Base-by-base conservation (phyloP, 2,113 vertebrate genomes). In the Danionella cerebrum region DNA sequence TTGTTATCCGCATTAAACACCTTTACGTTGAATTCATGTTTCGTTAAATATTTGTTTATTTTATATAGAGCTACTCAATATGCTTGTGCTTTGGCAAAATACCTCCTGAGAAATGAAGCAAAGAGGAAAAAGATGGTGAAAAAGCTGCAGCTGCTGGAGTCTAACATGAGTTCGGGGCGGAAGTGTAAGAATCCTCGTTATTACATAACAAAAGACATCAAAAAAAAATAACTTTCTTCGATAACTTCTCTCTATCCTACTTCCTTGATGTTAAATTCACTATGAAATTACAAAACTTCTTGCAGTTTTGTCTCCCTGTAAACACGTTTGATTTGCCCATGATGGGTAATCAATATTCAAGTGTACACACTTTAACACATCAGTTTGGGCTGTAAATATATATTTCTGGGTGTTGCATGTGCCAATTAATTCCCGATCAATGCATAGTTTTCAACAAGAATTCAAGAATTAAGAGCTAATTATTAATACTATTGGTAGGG, bases 1-100 rank as follows among this genome's bases (percentile, higher is more conserved):
- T 2, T 67, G 11, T 19, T 25, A 60, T 60, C 14, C 39, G 13
- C 44, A 6, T 13, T 6, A 60, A 44, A 21, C 11, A n/a, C 42
- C 14, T 18, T 19, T 25, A 4, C 3, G 25, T 19, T 60, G 1
- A 29, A 60, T 4, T 60, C 0, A 45, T 29, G 25, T 5, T 0
- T 6, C 10, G 3, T 13, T 13, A 31, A 44, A 33, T 24, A 59
- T 11, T 1, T 52, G 57, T 10, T 58, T 67, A 19, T 80, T 19
- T 18, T 75, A 88, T 91, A 77, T 87, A 98, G 94, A 87, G 87
- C 94, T 24, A 88, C 89, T 72, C 96, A 98, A n/a, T 94, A 93
- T 78, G 87, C 92, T 68, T 97, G 94, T 80, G 90, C 93, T 69
- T 84, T 96, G 73, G 86, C 90, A 72, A 85, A 83, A 63, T 90